Evolutionary conservation across 2,888 invertebrate genomes (phyloP).

Genomic region (Xanthorhoe designata): DNA sequence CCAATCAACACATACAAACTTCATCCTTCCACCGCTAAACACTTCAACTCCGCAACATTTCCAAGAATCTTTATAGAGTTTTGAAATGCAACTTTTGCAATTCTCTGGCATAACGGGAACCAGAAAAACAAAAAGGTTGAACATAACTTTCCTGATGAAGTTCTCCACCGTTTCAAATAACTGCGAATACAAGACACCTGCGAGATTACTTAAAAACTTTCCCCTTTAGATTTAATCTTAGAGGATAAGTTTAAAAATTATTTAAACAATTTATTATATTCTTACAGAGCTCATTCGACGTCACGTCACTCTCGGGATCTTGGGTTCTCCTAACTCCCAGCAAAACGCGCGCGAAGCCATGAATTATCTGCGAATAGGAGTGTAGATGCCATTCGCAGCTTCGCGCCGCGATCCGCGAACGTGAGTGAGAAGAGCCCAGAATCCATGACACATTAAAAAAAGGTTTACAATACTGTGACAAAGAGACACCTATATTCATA

Average conservation of each 20-base stretch:
- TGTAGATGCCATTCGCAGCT: no score
- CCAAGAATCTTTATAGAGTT: slow-evolving; percentile 24
- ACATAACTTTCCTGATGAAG: slow-evolving; percentile 56
- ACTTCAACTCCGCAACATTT: slow-evolving; percentile 32
- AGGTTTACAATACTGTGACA: no score
- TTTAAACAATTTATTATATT: not conserved
- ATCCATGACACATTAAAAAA: no score
- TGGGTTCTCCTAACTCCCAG: no score
- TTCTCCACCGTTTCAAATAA: slow-evolving; percentile 61
- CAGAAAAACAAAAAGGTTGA: slow-evolving; percentile 46
- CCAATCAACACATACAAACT: slow-evolving; percentile 50
- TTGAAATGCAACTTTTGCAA: slow-evolving; percentile 38
- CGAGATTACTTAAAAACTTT: slow-evolving; percentile 61
- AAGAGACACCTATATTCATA: no score
- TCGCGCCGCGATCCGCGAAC: no score
- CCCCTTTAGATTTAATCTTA: slow-evolving; percentile 58
- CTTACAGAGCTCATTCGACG: not conserved
- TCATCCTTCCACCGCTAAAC: slow-evolving; percentile 36
- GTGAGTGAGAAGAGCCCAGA: no score
- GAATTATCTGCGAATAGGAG: no score
- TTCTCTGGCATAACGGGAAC: slow-evolving; percentile 40
- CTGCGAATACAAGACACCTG: slow-evolving; percentile 66
- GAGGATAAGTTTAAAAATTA: slow-evolving; percentile 28
- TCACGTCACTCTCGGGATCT: not conserved
- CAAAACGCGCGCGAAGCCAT: no score